Percentiles rank a stretch among this genome's conserved stretches.
phyloP scores from a whole-genome alignment of 2,797 vertebrate genomes.

The Spheniscus humboldti region DNA sequence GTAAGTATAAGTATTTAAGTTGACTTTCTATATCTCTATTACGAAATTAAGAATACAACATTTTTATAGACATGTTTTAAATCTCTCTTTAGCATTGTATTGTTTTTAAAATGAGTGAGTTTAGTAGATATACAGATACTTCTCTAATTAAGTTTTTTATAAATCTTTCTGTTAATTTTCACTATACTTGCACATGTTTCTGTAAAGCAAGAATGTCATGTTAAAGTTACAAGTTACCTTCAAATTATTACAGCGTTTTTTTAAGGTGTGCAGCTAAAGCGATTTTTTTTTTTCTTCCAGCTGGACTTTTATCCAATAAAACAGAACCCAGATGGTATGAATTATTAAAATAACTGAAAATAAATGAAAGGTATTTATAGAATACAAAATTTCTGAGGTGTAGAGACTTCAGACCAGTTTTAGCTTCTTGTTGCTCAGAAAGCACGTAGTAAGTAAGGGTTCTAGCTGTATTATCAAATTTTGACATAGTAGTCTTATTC shows the following conservation, averaged over 20 bases:
- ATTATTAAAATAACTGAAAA: background rate
- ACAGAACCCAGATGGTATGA: background rate
- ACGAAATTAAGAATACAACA: background rate
- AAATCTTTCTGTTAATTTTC: background rate
- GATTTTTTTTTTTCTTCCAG: background rate
- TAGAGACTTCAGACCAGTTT: background rate
- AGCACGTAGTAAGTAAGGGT: background rate
- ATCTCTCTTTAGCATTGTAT: background rate
- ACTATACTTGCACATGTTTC: background rate
- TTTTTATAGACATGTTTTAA: background rate
- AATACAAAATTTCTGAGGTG: background rate
- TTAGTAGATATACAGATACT: background rate
- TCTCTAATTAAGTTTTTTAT: background rate
- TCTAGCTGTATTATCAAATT: background rate
- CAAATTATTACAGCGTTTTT: background rate
- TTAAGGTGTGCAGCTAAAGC: background rate
- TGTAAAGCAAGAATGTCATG: background rate
- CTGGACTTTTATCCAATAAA: background rate
- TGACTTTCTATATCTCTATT: conserved; percentile 25
- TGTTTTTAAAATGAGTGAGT: background rate
- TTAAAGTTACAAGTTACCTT: background rate
- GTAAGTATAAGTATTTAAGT: conserved; percentile 56
- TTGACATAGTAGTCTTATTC: background rate
- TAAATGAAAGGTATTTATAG: background rate
- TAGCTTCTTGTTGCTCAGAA: background rate